These are phyloP conservation scores for Halcyon smyrnensis DNA, from an alignment of 2,797 vertebrate genomes.

Conservation along the genomic window DNA sequence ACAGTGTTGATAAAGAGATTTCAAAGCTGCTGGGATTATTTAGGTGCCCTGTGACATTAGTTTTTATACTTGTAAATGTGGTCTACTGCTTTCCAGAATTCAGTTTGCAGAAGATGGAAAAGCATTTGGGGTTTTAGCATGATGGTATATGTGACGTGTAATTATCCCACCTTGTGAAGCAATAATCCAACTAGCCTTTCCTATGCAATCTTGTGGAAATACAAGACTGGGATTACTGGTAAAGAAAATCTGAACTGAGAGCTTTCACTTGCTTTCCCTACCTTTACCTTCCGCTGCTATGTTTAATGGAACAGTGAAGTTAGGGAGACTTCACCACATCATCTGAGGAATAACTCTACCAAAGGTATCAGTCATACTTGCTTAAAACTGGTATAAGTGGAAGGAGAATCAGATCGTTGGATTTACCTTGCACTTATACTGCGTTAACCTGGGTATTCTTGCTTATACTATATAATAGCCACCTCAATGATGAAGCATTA, in stretches of 20 bases:
- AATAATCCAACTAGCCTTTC: background rate
- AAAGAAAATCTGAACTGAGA: background rate
- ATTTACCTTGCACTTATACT: background rate
- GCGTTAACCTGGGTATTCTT: background rate
- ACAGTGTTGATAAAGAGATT: slow-evolving; percentile 25
- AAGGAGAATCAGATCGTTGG: background rate
- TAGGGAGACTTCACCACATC: background rate
- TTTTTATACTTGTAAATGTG: background rate
- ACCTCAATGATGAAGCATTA: background rate
- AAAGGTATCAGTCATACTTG: background rate
- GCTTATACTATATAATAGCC: background rate
- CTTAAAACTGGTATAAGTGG: background rate
- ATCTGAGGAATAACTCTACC: background rate
- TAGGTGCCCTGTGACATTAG: background rate
- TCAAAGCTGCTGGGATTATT: slow-evolving; percentile 14
- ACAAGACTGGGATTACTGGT: background rate
- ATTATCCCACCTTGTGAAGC: background rate
- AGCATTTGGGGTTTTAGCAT: background rate
- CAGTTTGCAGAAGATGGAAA: background rate
- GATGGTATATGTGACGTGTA: fast-evolving
- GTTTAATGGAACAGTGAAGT: background rate
- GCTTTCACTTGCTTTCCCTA: background rate
- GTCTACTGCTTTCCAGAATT: background rate
- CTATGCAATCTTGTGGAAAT: background rate
- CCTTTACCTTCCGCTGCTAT: background rate